phyloP scores from a whole-genome alignment of 2,888 invertebrate genomes.

The Epistrophe grossulariae region DNA sequence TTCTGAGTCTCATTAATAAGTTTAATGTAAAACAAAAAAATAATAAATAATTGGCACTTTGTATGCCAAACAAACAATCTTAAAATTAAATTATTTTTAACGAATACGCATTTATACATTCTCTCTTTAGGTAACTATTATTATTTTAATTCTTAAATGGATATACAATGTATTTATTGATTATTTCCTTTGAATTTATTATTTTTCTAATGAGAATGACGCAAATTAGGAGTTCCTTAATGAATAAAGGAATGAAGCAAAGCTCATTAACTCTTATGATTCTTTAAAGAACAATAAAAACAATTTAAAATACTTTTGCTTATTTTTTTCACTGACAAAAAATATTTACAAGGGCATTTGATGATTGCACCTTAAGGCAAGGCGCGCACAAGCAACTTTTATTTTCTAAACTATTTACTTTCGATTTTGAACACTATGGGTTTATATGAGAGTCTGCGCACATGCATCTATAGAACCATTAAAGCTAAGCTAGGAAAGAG shows the following conservation, averaged over 20 bases:
- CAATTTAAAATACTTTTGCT: background rate
- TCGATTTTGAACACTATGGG: too few relatives aligned
- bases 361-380: background rate
- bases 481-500: background rate
- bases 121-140: background rate
- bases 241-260: background rate
- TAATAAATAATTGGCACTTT: conserved; percentile 35
- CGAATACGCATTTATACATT: background rate
- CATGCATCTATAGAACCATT: too few relatives aligned
- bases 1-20: background rate
- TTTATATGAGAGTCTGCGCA: too few relatives aligned
- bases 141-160: conserved; percentile 22
- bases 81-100: conserved; percentile 1
- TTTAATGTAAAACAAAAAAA: background rate
- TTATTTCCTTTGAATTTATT: background rate
- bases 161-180: background rate
- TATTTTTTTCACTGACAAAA: background rate
- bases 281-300: background rate
- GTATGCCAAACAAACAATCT: conserved; percentile 18
- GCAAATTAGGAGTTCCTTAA: conserved; percentile 20
- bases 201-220: conserved; percentile 24
- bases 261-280: background rate
- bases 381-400: too few relatives aligned
- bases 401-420: too few relatives aligned
- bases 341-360: background rate